Evolutionary conservation across 2,888 invertebrate genomes (phyloP).

Genomic region (Lysandra coridon): DNA sequence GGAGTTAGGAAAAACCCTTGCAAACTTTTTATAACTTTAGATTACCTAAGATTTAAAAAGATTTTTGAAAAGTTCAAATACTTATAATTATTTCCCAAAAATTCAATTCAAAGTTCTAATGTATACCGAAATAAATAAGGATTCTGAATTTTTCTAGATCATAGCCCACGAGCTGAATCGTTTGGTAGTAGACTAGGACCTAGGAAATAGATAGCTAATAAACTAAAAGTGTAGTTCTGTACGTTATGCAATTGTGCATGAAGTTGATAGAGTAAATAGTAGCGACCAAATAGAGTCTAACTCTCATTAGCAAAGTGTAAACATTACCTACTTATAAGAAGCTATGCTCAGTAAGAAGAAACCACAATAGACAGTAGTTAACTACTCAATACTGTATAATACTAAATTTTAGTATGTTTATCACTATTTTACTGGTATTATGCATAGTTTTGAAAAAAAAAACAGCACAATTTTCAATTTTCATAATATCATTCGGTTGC

Average conservation of each 20-base stretch:
- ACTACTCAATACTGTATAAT: not conserved
- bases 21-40: not conserved
- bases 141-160: no score
- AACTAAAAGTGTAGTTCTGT: not conserved
- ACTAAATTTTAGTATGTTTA: no score
- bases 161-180: no score
- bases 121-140: no score
- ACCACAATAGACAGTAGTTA: not conserved
- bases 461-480: no score
- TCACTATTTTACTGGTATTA: no score
- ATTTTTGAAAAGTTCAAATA: no score
- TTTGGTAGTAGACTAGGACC: not conserved
- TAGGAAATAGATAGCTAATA: not conserved
- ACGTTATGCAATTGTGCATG: not conserved
- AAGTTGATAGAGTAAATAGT: not conserved
- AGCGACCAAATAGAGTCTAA: not conserved
- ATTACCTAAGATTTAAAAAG: no score
- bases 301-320: not conserved
- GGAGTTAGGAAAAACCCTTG: not conserved
- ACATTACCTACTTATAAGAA: not conserved
- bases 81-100: no score
- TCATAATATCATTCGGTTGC: no score
- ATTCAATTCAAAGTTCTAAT: no score
- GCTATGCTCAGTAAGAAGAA: not conserved
- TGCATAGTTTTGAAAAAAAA: no score